These are phyloP conservation scores for Diceros bicornis DNA, from an alignment of 2,797 vertebrate species.

Conservation along the genomic window DNA sequence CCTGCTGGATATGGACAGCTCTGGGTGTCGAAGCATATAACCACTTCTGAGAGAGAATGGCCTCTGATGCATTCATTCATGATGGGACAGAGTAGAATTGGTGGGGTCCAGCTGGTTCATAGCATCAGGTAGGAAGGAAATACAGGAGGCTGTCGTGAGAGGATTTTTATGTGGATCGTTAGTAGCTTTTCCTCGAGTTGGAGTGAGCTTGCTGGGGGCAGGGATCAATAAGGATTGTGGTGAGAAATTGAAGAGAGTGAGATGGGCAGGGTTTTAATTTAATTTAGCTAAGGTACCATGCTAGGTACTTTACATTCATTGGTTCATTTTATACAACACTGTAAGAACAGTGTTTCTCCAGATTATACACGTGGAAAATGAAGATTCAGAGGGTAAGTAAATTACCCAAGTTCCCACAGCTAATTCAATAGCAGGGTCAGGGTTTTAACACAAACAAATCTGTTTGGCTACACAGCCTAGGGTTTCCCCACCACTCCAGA, in stretches of 20 bases:
- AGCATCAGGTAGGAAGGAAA: not conserved
- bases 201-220: not conserved
- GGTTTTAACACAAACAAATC: not conserved
- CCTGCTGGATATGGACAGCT: not conserved
- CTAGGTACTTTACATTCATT: not conserved
- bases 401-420: not conserved
- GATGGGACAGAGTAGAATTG: not conserved
- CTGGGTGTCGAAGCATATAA: not conserved
- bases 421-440: not conserved
- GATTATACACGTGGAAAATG: not conserved
- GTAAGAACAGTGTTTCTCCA: not conserved
- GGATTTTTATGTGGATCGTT: not conserved
- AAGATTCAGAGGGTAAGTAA: not conserved
- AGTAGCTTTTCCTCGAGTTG: not conserved
- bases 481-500: not conserved
- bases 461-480: not conserved
- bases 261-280: not conserved
- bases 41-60: not conserved
- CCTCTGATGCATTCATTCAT: not conserved
- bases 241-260: not conserved
- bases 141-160: not conserved
- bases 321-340: conserved; percentile 27
- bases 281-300: not conserved
- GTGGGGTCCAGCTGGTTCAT: not conserved
- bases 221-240: not conserved